These are phyloP conservation scores for Drosophila parthenogenetica DNA, from an alignment of 2,888 invertebrate genomes.

Conservation along the genomic window DNA sequence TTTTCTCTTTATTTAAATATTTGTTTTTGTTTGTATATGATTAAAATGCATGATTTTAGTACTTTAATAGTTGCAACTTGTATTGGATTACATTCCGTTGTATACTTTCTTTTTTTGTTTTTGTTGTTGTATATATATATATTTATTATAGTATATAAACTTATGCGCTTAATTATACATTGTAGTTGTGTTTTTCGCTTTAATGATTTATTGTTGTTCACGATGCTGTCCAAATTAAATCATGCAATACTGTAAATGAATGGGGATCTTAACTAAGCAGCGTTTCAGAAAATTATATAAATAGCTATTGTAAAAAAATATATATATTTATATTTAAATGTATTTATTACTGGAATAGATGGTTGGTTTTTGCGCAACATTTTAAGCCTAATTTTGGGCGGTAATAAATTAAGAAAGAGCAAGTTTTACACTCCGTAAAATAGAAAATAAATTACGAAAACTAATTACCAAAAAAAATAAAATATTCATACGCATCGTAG, in stretches of 20 bases:
- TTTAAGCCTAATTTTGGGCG: slow-evolving; percentile 60
- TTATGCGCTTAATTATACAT: slow-evolving; percentile 58
- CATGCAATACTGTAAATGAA: slow-evolving; percentile 49
- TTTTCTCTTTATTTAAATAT: slow-evolving; percentile 74
- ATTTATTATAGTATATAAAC: slow-evolving; percentile 49
- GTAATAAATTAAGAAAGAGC: slow-evolving; percentile 65
- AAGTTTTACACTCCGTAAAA: slow-evolving; percentile 35
- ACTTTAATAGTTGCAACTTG: slow-evolving; percentile 73
- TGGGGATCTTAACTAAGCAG: slow-evolving; percentile 38
- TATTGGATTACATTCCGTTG: slow-evolving; percentile 67
- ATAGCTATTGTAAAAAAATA: slow-evolving; percentile 19
- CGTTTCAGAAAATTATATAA: slow-evolving; percentile 33
- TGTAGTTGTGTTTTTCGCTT: slow-evolving; percentile 40
- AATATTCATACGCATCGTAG: slow-evolving; percentile 15
- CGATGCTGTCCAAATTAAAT: slow-evolving; percentile 29
- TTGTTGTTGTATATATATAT: slow-evolving; percentile 41
- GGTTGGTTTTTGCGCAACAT: slow-evolving; percentile 14
- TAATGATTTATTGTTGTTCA: slow-evolving; percentile 36
- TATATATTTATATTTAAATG: slow-evolving; percentile 4
- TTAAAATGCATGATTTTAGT: slow-evolving; percentile 71
- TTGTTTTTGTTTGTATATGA: slow-evolving; percentile 60
- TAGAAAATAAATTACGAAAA: slow-evolving; percentile 62
- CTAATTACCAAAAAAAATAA: slow-evolving; percentile 41
- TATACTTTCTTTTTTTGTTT: slow-evolving; percentile 53
- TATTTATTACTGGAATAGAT: slow-evolving; percentile 44